A percentile compares a stretch with the other conserved stretches of the same genome.
phyloP scores from a whole-genome alignment of 2,888 invertebrate species.

The Periphyllus acericola region DNA sequence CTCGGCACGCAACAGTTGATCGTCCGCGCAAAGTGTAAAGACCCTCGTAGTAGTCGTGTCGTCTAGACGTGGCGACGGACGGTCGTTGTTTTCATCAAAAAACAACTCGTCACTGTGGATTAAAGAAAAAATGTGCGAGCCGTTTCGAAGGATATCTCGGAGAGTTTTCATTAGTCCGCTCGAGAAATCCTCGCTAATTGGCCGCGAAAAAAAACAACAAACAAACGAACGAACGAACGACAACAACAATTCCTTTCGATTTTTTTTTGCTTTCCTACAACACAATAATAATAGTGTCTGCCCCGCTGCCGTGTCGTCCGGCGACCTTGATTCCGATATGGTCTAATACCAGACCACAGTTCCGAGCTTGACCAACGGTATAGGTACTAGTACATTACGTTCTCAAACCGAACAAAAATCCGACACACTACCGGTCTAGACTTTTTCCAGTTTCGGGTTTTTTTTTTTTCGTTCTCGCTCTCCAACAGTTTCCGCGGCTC shows the following conservation, averaged over 20 bases:
- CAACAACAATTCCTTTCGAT: slow-evolving; percentile 8
- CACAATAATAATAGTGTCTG: neutral
- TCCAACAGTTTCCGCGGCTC: too few species aligned
- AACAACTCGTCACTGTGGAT: neutral
- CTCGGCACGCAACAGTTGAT: too few species aligned
- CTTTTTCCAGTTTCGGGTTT: neutral
- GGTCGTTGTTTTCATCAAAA: neutral
- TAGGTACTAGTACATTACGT: slow-evolving; percentile 16
- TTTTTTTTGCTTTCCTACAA: slow-evolving; percentile 10
- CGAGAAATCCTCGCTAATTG: slow-evolving; percentile 18
- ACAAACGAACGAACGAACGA: neutral
- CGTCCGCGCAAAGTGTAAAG: neutral
- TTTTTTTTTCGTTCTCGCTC: neutral
- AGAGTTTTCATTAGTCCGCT: slow-evolving; percentile 14
- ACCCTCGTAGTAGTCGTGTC: neutral
- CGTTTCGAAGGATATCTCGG: neutral
- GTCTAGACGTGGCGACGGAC: neutral
- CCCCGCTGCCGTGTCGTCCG: neutral
- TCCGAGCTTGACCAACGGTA: slow-evolving; percentile 40
- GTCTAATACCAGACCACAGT: slow-evolving; percentile 36
- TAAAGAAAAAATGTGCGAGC: neutral
- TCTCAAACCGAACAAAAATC: slow-evolving; percentile 24
- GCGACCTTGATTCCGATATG: slow-evolving; percentile 41
- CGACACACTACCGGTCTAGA: neutral
- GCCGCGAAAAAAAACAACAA: neutral